These are phyloP conservation scores for Antheraea mylitta DNA, from an alignment of 1,140 invertebrate species.

Conservation along the genomic window DNA sequence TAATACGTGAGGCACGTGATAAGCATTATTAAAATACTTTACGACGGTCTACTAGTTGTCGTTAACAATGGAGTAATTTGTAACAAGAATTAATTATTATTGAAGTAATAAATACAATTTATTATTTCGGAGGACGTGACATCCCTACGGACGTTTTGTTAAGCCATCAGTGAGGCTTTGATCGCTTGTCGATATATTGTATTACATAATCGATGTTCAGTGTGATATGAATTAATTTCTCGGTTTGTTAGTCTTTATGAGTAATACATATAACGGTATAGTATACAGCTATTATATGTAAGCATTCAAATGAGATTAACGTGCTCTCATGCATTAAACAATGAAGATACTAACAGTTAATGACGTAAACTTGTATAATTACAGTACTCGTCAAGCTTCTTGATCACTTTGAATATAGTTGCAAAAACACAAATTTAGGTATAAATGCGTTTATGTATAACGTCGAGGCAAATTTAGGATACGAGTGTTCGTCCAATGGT, in stretches of 20 bases:
- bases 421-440: too few relatives aligned
- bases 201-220: conserved; percentile 26
- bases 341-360: not conserved
- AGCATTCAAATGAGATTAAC: not conserved
- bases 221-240: conserved; percentile 27
- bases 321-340: not conserved
- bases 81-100: too few relatives aligned
- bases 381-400: too few relatives aligned
- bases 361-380: not conserved
- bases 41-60: too few relatives aligned
- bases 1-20: too few relatives aligned
- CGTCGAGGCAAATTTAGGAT: too few relatives aligned
- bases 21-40: too few relatives aligned
- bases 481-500: too few relatives aligned
- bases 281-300: not conserved
- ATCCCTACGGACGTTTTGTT: conserved; percentile 20
- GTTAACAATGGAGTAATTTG: too few relatives aligned
- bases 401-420: too few relatives aligned
- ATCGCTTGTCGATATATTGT: conserved; percentile 19
- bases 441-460: too few relatives aligned
- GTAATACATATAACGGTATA: conserved; percentile 8
- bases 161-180: conserved; percentile 15
- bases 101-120: too few relatives aligned
- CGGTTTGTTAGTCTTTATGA: conserved; percentile 17
- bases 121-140: not conserved